Conservation (phyloP, 2,888 invertebrate species). For the Xestia xanthographa region DNA sequence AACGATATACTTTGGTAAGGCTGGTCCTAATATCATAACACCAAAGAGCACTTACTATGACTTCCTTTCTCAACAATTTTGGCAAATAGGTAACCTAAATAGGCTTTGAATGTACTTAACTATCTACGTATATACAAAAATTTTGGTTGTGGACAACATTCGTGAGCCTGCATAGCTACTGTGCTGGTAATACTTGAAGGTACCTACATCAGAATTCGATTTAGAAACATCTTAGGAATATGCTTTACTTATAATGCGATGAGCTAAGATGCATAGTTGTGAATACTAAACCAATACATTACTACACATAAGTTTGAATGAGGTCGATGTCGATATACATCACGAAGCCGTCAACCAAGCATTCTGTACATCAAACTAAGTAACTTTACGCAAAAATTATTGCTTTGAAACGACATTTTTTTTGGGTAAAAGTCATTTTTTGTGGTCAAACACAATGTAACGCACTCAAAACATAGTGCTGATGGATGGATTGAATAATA, state of each 20-base stretch:
- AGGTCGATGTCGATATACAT: not conserved
- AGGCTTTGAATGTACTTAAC: too few relatives aligned
- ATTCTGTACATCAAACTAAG: too few relatives aligned
- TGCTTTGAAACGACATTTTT: too few relatives aligned
- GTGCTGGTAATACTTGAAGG: not conserved
- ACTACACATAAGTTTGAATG: not conserved
- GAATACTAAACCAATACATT: conserved; percentile 16
- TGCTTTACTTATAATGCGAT: conserved; percentile 1
- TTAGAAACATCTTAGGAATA: not conserved
- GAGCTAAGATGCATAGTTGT: not conserved
- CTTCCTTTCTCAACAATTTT: not conserved
- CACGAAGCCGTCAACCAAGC: too few relatives aligned
- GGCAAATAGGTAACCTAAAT: too few relatives aligned
- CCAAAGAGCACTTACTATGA: not conserved
- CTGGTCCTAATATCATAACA: not conserved
- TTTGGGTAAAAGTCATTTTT: too few relatives aligned
- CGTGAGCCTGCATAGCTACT: not conserved
- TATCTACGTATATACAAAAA: too few relatives aligned
- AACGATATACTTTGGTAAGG: not conserved
- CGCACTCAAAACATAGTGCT: too few relatives aligned
- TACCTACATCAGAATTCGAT: not conserved
- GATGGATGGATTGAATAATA: too few relatives aligned
- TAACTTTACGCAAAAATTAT: too few relatives aligned
- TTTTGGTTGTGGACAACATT: not conserved
- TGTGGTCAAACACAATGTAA: too few relatives aligned